Evolutionary conservation across 2,113 vertebrate species (phyloP).

Genomic region (Clinocottus analis): DNA sequence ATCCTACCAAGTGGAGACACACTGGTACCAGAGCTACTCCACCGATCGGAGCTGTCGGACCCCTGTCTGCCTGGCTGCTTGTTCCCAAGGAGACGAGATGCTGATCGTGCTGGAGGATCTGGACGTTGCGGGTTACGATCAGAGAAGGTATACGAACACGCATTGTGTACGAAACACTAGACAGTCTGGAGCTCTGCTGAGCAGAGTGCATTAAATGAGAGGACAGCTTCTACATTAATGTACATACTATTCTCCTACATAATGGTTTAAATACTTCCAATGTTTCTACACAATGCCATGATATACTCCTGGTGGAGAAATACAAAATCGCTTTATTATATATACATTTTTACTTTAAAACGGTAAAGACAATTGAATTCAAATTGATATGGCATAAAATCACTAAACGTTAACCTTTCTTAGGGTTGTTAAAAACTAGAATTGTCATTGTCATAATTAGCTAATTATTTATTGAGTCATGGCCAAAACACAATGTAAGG

Average conservation of each 20-base stretch:
- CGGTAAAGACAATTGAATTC: too few species aligned
- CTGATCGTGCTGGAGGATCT: slow-evolving; percentile 85
- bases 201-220: not conserved
- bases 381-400: too few species aligned
- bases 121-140: slow-evolving; percentile 77
- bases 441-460: not conserved
- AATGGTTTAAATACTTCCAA: too few species aligned
- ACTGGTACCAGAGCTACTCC: slow-evolving; percentile 84
- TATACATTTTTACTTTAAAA: too few species aligned
- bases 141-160: slow-evolving; percentile 65
- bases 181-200: not conserved
- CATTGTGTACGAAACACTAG: not conserved
- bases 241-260: too few species aligned
- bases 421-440: too few species aligned
- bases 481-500: not conserved
- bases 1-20: slow-evolving; percentile 83
- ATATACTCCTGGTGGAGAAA: too few species aligned
- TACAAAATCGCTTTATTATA: too few species aligned
- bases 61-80: slow-evolving; percentile 77
- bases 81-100: slow-evolving; percentile 81
- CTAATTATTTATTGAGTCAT: too few species aligned
- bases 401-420: too few species aligned
- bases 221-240: not conserved
- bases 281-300: too few species aligned
- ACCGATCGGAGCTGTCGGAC: slow-evolving; percentile 71